These are phyloP conservation scores for Platysteira castanea DNA, from an alignment of 2,113 vertebrate species.

Conservation along the genomic window DNA sequence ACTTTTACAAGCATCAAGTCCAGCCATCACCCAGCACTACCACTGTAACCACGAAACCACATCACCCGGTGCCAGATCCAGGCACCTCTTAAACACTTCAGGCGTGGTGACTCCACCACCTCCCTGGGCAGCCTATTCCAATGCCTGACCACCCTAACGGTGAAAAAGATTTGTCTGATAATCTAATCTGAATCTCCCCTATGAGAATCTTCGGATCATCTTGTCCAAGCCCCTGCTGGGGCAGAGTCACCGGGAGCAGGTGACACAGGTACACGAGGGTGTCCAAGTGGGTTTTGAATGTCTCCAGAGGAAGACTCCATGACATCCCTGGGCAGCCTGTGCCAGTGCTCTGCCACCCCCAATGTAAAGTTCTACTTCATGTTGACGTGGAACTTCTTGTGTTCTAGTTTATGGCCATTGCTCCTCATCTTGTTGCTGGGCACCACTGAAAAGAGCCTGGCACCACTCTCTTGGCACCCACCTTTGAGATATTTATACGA, in stretches of 20 bases:
- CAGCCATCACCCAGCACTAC: not conserved
- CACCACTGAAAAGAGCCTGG: not conserved
- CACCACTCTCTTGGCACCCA: too few relatives aligned
- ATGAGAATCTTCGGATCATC: not conserved
- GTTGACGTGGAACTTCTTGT: not conserved
- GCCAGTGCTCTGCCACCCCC: not conserved
- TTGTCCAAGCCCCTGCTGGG: not conserved
- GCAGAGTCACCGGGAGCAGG: not conserved
- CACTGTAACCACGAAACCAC: not conserved
- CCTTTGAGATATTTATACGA: not conserved
- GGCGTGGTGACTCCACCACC: fast-evolving
- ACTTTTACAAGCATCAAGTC: too few relatives aligned
- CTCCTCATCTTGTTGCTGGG: fast-evolving
- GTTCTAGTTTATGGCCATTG: not conserved
- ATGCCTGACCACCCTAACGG: not conserved
- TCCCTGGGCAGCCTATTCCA: fast-evolving
- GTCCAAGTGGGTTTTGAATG: not conserved
- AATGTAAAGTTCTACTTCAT: fast-evolving
- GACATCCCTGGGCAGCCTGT: not conserved
- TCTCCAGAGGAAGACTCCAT: not conserved
- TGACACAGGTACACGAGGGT: fast-evolving
- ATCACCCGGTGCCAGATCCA: fast-evolving
- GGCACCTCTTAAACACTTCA: fast-evolving
- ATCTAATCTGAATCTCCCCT: not conserved
- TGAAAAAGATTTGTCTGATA: not conserved